These are phyloP conservation scores for Lagria hirta DNA, from an alignment of 2,888 invertebrate genomes.

Conservation along the genomic window DNA sequence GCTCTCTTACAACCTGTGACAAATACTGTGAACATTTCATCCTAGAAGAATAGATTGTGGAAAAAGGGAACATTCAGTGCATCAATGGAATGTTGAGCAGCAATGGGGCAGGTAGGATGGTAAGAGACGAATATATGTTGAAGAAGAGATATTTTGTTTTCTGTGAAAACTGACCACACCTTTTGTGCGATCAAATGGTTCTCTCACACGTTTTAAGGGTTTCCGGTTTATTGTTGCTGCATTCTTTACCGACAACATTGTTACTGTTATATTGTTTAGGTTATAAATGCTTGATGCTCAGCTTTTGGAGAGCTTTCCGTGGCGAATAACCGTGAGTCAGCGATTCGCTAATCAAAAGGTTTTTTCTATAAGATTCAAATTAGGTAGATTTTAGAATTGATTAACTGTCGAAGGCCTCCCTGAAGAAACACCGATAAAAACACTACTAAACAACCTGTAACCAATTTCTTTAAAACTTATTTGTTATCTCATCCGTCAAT, in stretches of 20 bases:
- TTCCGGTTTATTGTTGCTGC: conserved; percentile 53
- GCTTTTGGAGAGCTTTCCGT: conserved; percentile 40
- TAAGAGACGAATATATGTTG: conserved; percentile 31
- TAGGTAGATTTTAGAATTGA: too few species aligned
- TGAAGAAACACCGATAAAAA: too few species aligned
- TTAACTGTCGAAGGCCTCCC: too few species aligned
- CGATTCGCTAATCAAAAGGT: too few species aligned
- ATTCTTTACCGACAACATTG: conserved; percentile 52
- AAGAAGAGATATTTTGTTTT: conserved; percentile 46
- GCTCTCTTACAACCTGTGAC: conserved; percentile 41
- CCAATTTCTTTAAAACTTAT: too few species aligned
- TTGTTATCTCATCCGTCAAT: too few species aligned
- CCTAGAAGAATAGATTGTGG: conserved; percentile 40
- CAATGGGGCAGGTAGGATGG: too few species aligned
- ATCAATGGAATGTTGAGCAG: conserved; percentile 50
- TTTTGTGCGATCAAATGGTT: conserved; percentile 51
- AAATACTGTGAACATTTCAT: conserved; percentile 45
- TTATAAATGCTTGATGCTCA: conserved; percentile 50
- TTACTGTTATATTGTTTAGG: conserved; percentile 52
- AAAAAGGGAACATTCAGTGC: conserved; percentile 50
- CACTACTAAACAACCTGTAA: too few species aligned
- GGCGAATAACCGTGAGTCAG: conserved; percentile 46
- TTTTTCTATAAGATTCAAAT: too few species aligned
- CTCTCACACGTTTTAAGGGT: conserved; percentile 54
- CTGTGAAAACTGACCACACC: conserved; percentile 56